Percentiles rank a stretch among this genome's conserved stretches.
Conservation (phyloP, 2,113 vertebrate genomes). For the Nibea albiflora region DNA sequence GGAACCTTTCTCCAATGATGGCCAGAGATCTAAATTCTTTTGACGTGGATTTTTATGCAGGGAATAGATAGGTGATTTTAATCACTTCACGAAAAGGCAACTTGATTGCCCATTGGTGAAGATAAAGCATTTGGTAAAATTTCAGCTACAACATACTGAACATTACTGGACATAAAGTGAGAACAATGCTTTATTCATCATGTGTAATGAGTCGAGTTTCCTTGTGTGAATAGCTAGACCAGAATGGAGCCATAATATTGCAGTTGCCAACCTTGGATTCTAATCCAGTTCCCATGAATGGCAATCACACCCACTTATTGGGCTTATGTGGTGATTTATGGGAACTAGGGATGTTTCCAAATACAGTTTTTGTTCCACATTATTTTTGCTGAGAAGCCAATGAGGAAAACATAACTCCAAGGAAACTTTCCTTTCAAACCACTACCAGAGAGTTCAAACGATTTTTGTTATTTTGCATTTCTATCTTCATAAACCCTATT, state of each 20-base stretch:
- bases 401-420: neutral
- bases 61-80: slow-evolving; percentile 12
- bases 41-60: slow-evolving; percentile 39
- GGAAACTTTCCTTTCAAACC: neutral
- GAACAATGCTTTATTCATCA: neutral
- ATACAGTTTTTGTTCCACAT: neutral
- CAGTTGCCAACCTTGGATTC: slow-evolving; percentile 29
- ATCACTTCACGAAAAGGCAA: slow-evolving; percentile 33
- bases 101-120: slow-evolving; percentile 13
- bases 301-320: slow-evolving; percentile 28
- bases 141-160: neutral
- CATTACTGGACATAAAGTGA: slow-evolving; percentile 13
- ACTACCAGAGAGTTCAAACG: neutral
- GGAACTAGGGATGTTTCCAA: slow-evolving; percentile 14
- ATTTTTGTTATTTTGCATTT: neutral
- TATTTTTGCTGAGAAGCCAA: slow-evolving; percentile 1
- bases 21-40: slow-evolving; percentile 54
- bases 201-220: neutral
- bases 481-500: neutral
- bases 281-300: slow-evolving; percentile 36
- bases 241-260: slow-evolving; percentile 19
- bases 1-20: slow-evolving; percentile 57
- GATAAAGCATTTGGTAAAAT: neutral
- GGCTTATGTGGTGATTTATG: slow-evolving; percentile 27
- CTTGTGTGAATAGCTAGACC: slow-evolving; percentile 10